These are phyloP conservation scores for Dipus sagitta DNA, from an alignment of 2,797 vertebrate species.

Conservation along the genomic window DNA sequence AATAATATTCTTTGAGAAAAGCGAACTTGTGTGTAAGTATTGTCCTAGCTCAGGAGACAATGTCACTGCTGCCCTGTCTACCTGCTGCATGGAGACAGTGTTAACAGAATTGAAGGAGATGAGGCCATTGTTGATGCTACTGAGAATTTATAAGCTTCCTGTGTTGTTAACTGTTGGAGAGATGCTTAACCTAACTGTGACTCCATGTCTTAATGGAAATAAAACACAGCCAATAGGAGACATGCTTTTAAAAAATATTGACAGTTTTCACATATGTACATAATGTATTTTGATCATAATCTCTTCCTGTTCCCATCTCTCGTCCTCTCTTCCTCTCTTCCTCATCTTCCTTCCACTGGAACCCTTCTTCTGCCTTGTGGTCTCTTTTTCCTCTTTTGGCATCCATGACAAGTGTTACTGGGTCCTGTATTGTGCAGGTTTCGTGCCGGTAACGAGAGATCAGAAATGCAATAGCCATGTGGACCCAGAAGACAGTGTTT, in stretches of 20 bases:
- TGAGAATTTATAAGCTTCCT: not conserved
- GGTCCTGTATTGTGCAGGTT: too few species aligned
- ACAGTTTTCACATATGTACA: too few species aligned
- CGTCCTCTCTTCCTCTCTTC: too few species aligned
- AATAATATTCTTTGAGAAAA: not conserved
- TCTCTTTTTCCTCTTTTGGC: too few species aligned
- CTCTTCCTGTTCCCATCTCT: too few species aligned
- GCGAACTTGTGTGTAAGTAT: not conserved
- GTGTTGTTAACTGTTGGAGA: not conserved
- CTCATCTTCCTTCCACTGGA: too few species aligned
- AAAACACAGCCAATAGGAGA: not conserved
- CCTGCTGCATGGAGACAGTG: not conserved
- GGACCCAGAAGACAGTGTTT: too few species aligned
- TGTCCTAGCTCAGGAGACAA: not conserved
- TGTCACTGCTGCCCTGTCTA: not conserved
- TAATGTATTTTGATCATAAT: too few species aligned
- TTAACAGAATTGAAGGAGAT: not conserved
- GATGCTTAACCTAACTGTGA: not conserved
- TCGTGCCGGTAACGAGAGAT: too few species aligned
- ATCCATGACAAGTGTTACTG: too few species aligned
- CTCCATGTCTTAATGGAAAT: not conserved
- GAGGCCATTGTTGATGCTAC: not conserved
- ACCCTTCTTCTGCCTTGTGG: too few species aligned
- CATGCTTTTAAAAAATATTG: not conserved
- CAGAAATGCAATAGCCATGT: too few species aligned